A percentile compares a stretch with the other conserved stretches of the same genome.
phyloP scores from a whole-genome alignment of 1,140 invertebrate genomes.

The Akabosia matsudoensis region DNA sequence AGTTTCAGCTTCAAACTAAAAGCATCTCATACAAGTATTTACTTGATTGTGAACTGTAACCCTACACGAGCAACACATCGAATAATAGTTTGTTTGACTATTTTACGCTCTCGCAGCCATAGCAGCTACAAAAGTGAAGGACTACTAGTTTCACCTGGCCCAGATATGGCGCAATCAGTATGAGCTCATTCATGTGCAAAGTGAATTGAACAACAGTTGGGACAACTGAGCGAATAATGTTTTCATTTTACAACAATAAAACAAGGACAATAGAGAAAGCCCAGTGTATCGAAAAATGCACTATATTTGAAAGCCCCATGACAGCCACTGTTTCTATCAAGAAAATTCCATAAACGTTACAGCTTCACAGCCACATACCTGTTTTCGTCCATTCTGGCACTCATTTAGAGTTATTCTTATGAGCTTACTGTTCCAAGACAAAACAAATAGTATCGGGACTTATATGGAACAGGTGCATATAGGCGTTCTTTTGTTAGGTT shows the following conservation, averaged over 20 bases:
- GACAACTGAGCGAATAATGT: too few relatives aligned
- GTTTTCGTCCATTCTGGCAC: too few relatives aligned
- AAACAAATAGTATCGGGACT: neutral
- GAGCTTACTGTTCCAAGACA: too few relatives aligned
- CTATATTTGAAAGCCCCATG: neutral
- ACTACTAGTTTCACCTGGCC: neutral
- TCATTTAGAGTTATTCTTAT: too few relatives aligned
- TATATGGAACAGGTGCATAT: neutral
- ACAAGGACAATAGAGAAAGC: neutral
- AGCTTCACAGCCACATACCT: neutral
- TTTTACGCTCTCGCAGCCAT: neutral
- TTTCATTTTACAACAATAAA: too few relatives aligned
- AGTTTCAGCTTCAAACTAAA: too few relatives aligned
- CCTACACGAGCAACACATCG: too few relatives aligned
- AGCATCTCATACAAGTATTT: too few relatives aligned
- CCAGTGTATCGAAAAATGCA: neutral
- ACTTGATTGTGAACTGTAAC: too few relatives aligned
- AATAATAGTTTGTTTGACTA: too few relatives aligned
- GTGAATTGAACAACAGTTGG: constrained; percentile 1
- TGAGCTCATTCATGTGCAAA: constrained; percentile 8
- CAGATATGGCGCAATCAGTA: neutral
- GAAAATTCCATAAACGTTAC: neutral
- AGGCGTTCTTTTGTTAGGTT: neutral
- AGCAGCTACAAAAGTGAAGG: too few relatives aligned
- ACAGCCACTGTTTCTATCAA: neutral